A percentile compares a stretch with the other conserved stretches of the same genome.
These are phyloP conservation scores for Agrypnus murinus DNA, from an alignment of 2,888 invertebrate species.

Conservation along the genomic window DNA sequence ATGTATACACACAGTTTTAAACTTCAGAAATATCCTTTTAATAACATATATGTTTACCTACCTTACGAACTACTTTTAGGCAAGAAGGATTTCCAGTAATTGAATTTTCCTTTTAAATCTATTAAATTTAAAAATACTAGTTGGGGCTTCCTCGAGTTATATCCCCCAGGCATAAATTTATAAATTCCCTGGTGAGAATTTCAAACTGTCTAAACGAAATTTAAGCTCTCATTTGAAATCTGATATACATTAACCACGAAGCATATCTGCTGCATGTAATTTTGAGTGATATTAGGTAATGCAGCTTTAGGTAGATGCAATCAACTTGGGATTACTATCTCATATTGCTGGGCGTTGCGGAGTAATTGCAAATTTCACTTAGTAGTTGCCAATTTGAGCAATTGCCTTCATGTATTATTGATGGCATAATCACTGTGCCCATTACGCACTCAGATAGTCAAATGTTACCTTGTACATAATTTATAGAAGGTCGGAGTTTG, in stretches of 20 bases:
- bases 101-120: background rate
- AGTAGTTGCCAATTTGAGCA: constrained; percentile 38
- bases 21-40: too few species aligned
- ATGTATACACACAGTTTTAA: too few species aligned
- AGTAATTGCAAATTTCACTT: constrained; percentile 37
- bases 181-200: constrained; percentile 10
- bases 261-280: constrained; percentile 13
- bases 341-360: constrained; percentile 31
- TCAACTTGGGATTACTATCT: constrained; percentile 34
- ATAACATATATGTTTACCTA: too few species aligned
- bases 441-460: constrained; percentile 24
- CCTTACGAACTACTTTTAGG: background rate
- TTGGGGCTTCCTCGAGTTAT: background rate
- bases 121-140: constrained; percentile 22
- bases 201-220: constrained; percentile 29
- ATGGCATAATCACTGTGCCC: constrained; percentile 34
- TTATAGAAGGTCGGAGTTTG: constrained; percentile 18
- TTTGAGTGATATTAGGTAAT: constrained; percentile 34
- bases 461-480: constrained; percentile 24
- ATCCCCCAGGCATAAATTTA: background rate
- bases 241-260: constrained; percentile 18
- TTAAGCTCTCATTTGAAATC: constrained; percentile 22
- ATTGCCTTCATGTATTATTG: constrained; percentile 39
- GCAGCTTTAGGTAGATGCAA: constrained; percentile 27
- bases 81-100: background rate